A percentile compares a stretch with the other conserved stretches of the same genome.
These are phyloP conservation scores for Syritta pipiens DNA, from an alignment of 2,888 invertebrate species.

Conservation along the genomic window DNA sequence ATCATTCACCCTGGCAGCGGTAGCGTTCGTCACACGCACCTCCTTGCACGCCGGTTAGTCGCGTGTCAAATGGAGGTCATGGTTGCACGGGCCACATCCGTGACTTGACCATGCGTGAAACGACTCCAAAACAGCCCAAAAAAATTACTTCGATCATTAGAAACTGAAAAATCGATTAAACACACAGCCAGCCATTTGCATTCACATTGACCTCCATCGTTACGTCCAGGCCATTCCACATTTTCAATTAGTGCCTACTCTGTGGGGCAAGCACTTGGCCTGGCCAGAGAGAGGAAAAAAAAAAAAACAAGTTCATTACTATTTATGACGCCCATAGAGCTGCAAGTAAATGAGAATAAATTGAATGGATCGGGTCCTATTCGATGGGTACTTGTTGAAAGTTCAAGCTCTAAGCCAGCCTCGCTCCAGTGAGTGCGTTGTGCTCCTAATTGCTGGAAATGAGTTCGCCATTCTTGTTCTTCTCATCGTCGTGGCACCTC, in stretches of 20 bases:
- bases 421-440: not conserved
- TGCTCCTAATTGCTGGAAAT: slow-evolving; percentile 14
- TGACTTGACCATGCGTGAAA: too few species aligned
- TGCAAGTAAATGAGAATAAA: slow-evolving; percentile 23
- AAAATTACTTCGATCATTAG: too few species aligned
- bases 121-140: too few species aligned
- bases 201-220: slow-evolving; percentile 12
- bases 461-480: not conserved
- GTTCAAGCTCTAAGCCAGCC: too few species aligned
- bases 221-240: slow-evolving; percentile 24
- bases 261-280: not conserved
- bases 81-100: too few species aligned
- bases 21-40: too few species aligned
- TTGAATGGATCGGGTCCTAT: slow-evolving; percentile 18
- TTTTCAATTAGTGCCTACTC: slow-evolving; percentile 35
- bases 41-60: too few species aligned
- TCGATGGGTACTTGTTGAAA: slow-evolving; percentile 4
- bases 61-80: too few species aligned
- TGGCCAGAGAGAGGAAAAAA: not conserved
- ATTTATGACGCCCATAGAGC: slow-evolving; percentile 35
- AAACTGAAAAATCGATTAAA: not conserved
- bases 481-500: not conserved
- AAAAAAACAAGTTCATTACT: slow-evolving; percentile 33
- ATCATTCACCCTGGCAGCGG: too few species aligned
- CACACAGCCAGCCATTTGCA: slow-evolving; percentile 2